These are phyloP conservation scores for Notarius lentiginosus DNA, from an alignment of 2,113 vertebrate genomes.

Conservation along the genomic window DNA sequence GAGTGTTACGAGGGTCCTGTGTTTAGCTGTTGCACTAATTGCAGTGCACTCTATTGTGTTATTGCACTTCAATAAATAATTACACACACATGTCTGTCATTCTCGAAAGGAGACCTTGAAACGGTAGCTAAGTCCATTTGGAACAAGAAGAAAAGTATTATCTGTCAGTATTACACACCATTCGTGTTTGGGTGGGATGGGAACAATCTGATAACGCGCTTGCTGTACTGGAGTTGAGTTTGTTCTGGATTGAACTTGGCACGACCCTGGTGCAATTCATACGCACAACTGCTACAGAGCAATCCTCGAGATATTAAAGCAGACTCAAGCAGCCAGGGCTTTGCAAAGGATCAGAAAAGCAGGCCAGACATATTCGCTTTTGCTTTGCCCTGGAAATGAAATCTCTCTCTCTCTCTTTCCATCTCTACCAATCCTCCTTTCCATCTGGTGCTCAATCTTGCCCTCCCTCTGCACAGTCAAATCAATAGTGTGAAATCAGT, in stretches of 20 bases:
- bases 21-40: constrained; percentile 13
- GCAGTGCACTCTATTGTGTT: background rate
- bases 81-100: background rate
- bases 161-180: background rate
- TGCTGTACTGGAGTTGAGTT: constrained; percentile 8
- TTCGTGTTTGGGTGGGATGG: background rate
- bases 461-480: constrained; percentile 25
- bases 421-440: background rate
- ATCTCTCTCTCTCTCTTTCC: background rate
- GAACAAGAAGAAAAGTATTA: background rate
- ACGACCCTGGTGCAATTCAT: constrained; percentile 29
- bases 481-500: constrained; percentile 48
- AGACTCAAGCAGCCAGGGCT: constrained; percentile 17
- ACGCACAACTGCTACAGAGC: constrained; percentile 36
- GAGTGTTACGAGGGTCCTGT: background rate
- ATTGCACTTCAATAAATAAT: constrained; percentile 25
- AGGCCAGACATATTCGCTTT: constrained; percentile 37
- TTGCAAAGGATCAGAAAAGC: constrained; percentile 20
- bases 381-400: constrained; percentile 30
- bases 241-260: constrained; percentile 44
- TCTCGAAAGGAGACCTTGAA: background rate
- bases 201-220: constrained; percentile 24
- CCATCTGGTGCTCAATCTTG: constrained; percentile 22
- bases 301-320: constrained; percentile 48
- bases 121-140: background rate